Evolutionary conservation across 2,113 vertebrate genomes (phyloP), one percentile per base, ranked within the genome.

Genomic region (Podarcis raffonei): DNA sequence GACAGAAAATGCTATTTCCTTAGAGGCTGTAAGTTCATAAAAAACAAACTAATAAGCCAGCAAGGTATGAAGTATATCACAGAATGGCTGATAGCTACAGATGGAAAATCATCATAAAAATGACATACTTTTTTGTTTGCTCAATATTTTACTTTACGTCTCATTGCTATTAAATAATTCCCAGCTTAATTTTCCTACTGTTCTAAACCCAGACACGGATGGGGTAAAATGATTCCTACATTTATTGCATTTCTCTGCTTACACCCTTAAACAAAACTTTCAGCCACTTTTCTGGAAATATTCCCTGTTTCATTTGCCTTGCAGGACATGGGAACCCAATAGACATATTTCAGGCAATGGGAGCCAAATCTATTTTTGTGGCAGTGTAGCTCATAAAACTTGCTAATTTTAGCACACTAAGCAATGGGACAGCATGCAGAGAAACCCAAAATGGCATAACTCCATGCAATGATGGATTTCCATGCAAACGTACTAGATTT

Each of bases 161-260:
- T 95, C 93, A 81, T 76, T 91, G 91, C 85, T 93, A 93, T 94
- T 95, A 95, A 95, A 94, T 94, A 95, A 95, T 93, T 95, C 90
- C 90, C 93, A 93, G 90, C 87, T 95, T 94, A 95, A 95, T 94
- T 94, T 95, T 92, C 1, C 0, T 77, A 89, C 20, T 90, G 87
- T 92, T 89, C 78, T 91, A 90, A 90, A 68, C 85, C 39, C 87
- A 92, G 89, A 93, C 90, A 92, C 57, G 90, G 30, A 79, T 25
- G n/a, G n/a, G 57, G 32, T 15, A 32, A 87, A 9, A 87, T 1
- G 81, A 90, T 90, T 94, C 84, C 83, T 90, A 88, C 57, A 39
- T 69, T 32, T 86, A 65, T 87, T 87, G 3, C 69, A 84, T 87
- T 93, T 93, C 93, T 81, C 37, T 82, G 11, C 89, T 25, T 85